Evolutionary conservation across 2,888 invertebrate species (phyloP).

Genomic region (Cosmorhoe ocellata): DNA sequence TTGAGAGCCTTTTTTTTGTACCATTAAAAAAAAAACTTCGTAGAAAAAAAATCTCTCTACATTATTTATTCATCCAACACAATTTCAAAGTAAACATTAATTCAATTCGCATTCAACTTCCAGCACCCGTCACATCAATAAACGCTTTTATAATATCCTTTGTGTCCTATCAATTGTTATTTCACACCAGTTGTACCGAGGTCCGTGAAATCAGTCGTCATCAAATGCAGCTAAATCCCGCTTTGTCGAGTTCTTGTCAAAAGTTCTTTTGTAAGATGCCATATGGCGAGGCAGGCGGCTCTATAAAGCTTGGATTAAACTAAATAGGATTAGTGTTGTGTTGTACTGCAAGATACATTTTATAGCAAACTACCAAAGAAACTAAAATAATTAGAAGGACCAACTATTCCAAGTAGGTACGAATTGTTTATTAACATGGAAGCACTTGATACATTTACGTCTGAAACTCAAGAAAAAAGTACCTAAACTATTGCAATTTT

Average conservation of each 20-base stretch:
- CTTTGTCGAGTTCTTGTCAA: slow-evolving; percentile 57
- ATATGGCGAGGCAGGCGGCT: slow-evolving; percentile 59
- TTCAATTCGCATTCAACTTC: slow-evolving; percentile 35
- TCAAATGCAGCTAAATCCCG: slow-evolving; percentile 59
- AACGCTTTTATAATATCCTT: slow-evolving; percentile 49
- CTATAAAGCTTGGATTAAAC: slow-evolving; percentile 66
- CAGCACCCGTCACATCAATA: slow-evolving; percentile 40
- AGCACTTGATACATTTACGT: too few species aligned
- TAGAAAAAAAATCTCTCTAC: too few species aligned
- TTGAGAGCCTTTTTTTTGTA: too few species aligned
- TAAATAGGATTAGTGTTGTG: slow-evolving; percentile 38
- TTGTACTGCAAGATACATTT: slow-evolving; percentile 3
- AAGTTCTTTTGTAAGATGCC: slow-evolving; percentile 69
- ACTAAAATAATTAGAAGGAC: too few species aligned
- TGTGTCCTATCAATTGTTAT: slow-evolving; percentile 44
- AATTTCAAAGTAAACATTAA: slow-evolving; percentile 32
- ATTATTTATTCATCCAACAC: not conserved
- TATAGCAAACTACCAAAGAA: not conserved
- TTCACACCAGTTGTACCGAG: slow-evolving; percentile 65
- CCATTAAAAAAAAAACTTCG: too few species aligned
- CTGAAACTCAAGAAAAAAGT: too few species aligned
- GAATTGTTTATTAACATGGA: too few species aligned
- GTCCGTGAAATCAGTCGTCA: slow-evolving; percentile 66
- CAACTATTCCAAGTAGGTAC: too few species aligned
- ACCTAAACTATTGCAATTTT: too few species aligned